Conservation (phyloP, 30 jellyfish, hydroid and myxozoan species). For the Pseudorhiza aurosa region DNA sequence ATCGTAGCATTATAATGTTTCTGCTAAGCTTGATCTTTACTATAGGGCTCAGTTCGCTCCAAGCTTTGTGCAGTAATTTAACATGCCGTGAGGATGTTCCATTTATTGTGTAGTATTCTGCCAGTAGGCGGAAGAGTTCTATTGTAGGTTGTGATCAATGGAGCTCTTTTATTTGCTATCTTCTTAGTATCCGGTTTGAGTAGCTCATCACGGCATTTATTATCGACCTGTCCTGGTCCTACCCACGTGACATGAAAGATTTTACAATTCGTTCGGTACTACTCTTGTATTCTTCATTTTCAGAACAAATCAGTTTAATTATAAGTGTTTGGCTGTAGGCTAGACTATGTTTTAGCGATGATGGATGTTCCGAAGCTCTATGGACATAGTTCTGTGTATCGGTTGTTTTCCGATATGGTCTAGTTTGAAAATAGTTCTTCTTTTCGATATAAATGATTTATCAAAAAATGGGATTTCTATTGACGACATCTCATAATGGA, state of each 20-base stretch:
- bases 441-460: slow-evolving; percentile 8
- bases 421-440: neutral
- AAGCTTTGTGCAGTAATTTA: neutral
- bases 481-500: neutral
- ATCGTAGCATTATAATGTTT: no score
- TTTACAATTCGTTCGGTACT: neutral
- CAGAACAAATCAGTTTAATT: slow-evolving; percentile 4
- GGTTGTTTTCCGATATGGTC: slow-evolving; percentile 21
- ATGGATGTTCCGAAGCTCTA: slow-evolving; percentile 13
- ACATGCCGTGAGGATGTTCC: no score
- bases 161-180: neutral
- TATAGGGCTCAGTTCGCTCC: neutral
- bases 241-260: neutral
- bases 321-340: slow-evolving; percentile 16
- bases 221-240: neutral
- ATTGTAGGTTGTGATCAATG: neutral
- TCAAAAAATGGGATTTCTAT: slow-evolving; percentile 12
- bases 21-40: no score
- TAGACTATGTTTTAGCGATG: neutral
- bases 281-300: neutral
- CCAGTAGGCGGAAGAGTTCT: neutral
- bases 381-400: slow-evolving; percentile 35
- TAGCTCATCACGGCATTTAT: neutral
- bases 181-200: neutral
- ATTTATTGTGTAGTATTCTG: neutral